Conservation (phyloP, 30 jellyfish, hydroid and myxozoan genomes). For the Sanderia malayensis region DNA sequence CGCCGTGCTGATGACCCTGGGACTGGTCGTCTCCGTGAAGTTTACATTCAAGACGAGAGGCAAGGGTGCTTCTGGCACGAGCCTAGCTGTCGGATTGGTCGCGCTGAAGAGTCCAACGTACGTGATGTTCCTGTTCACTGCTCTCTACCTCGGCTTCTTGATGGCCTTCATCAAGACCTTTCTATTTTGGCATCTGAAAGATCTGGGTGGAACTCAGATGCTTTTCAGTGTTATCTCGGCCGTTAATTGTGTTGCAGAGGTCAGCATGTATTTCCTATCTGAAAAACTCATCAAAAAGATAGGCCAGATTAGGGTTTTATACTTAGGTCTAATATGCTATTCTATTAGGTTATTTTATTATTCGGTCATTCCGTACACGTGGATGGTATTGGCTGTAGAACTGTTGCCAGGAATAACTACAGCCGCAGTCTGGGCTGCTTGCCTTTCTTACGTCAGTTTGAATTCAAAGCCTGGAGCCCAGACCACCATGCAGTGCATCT, state of each 20-base stretch:
- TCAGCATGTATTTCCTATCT: slow-evolving; percentile 93
- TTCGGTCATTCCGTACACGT: slow-evolving; percentile 94
- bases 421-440: slow-evolving; percentile 99
- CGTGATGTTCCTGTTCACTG: slow-evolving; percentile 92
- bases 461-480: slow-evolving; percentile 95
- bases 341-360: slow-evolving; percentile 94
- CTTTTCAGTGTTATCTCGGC: slow-evolving; percentile 95
- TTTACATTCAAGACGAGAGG: slow-evolving; percentile 68
- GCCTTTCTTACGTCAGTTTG: slow-evolving; percentile 90
- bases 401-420: slow-evolving; percentile 97
- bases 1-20: slow-evolving; percentile 93
- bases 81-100: slow-evolving; percentile 83
- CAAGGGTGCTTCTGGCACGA: slow-evolving; percentile 73
- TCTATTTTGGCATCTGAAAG: slow-evolving; percentile 98
- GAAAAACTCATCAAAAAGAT: slow-evolving; percentile 81
- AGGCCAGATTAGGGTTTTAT: slow-evolving; percentile 94
- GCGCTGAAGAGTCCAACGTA: slow-evolving; percentile 94
- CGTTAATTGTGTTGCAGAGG: slow-evolving; percentile 97
- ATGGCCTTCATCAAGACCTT: slow-evolving; percentile 98
- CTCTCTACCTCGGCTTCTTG: slow-evolving; percentile 85
- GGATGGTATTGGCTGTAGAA: slow-evolving; percentile 98
- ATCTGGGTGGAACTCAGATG: slow-evolving; percentile 94
- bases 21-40: slow-evolving; percentile 77
- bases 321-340: slow-evolving; percentile 87
- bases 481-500: slow-evolving; percentile 99